Evolutionary conservation across 2,797 vertebrate species (phyloP).

Genomic region (Rhinoraja longicauda): DNA sequence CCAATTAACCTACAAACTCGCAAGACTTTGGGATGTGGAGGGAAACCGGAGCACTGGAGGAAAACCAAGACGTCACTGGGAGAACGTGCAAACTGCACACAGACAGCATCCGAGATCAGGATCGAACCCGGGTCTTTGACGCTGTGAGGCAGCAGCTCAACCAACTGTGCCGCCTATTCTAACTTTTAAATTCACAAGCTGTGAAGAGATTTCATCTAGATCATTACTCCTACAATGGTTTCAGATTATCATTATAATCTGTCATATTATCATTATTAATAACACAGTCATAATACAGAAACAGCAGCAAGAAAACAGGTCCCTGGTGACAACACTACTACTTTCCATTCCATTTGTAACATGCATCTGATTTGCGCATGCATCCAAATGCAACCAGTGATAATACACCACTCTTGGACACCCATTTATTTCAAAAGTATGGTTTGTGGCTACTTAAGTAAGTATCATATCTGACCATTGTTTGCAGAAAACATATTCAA

Average conservation of each 20-base stretch:
- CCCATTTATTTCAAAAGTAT: background rate
- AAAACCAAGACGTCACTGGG: too few species aligned
- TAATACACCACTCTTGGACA: background rate
- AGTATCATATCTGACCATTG: background rate
- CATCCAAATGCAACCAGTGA: background rate
- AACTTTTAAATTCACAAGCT: too few species aligned
- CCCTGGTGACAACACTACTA: background rate
- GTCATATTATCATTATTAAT: background rate
- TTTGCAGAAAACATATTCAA: background rate
- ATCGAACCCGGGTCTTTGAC: too few species aligned
- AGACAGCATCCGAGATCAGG: too few species aligned
- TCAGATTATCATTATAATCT: background rate
- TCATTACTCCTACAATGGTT: too few species aligned
- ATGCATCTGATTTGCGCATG: background rate
- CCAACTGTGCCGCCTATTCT: too few species aligned
- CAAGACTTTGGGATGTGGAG: too few species aligned
- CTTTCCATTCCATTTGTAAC: background rate
- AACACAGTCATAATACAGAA: background rate
- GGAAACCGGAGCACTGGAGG: too few species aligned
- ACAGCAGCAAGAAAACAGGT: background rate
- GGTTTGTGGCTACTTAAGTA: background rate
- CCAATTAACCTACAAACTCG: too few species aligned
- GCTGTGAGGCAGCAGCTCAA: too few species aligned
- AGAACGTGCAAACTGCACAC: too few species aligned
- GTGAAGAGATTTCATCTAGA: too few species aligned